phyloP scores from a whole-genome alignment of 2,113 vertebrate genomes.

The Progne subis region DNA sequence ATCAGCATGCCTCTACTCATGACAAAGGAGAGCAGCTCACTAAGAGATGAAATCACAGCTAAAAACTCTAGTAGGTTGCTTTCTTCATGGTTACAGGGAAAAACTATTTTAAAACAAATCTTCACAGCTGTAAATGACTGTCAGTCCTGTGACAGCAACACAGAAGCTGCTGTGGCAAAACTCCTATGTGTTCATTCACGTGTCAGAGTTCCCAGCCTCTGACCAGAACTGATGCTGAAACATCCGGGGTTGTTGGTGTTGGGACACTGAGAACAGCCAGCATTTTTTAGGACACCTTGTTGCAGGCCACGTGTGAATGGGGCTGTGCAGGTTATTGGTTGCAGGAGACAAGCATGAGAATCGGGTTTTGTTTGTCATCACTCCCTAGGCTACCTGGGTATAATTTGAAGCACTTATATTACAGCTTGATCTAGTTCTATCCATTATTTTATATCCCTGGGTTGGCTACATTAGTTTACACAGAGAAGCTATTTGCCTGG shows the following conservation, averaged over 20 bases:
- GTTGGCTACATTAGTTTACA: neutral
- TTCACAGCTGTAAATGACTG: neutral
- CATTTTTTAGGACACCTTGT: neutral
- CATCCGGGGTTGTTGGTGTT: neutral
- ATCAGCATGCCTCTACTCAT: neutral
- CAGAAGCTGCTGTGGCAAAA: neutral
- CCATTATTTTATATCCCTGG: neutral
- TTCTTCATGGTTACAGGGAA: neutral
- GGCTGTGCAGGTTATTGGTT: neutral
- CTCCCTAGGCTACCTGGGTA: neutral
- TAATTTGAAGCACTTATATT: neutral
- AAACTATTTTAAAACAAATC: neutral
- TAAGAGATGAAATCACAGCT: neutral
- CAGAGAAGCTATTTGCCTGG: neutral
- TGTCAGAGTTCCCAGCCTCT: neutral
- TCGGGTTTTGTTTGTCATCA: neutral
- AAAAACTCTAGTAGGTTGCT: neutral
- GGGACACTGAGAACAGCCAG: neutral
- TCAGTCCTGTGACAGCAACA: neutral
- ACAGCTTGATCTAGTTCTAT: neutral
- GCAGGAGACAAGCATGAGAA: neutral
- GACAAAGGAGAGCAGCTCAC: neutral
- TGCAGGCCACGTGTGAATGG: neutral
- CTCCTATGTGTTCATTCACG: fast-evolving
- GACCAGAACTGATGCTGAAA: neutral